Evolutionary conservation across 2,888 invertebrate species (phyloP), one percentile per base, ranked within the genome.

Genomic region (Timema podura): DNA sequence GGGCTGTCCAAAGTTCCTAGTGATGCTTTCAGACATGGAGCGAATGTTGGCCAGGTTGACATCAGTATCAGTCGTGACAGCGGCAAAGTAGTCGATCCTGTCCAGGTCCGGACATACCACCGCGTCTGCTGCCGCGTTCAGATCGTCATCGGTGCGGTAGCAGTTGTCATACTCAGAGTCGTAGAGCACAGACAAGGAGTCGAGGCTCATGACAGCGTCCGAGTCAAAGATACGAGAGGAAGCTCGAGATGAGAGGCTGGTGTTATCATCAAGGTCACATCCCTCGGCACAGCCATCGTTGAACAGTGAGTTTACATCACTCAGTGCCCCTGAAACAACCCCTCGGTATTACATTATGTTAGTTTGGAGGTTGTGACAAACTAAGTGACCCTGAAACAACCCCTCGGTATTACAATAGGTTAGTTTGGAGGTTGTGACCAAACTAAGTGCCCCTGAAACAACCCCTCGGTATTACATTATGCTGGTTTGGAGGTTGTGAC

Each of bases 221-320:
- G 90, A 89, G 80, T 91, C 91, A 75, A 93, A 88, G 65, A 93
- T 86, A 10, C 92, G 86, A 13, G 93, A 92, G 44, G 92, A 93
- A 49, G 93, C 93, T 73, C 93, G 85, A 8, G 93, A 93, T 5
- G 93, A 93, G 74, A 93, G 89, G 75, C 89, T 89, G 74, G 92
- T 92, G 78, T 93, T 87, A 79, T 87, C 87, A 77, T 86, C 85
- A 78, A 87, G 85, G 74, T 85, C 85, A 30, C 30, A 30, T 65
- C 83, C 83, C 68, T 84, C 83, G 65, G 77, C 78, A 13, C 76
- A 77, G 65, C 81, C 82, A 73, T 87, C 87, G 80, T 90, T 89
- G 81, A 90, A 91, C 76, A 91, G 89, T 9, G 92, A 92, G 82
- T 93, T 93, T 67, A 93, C 91, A 82, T 93, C 93, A 77, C 93